Percentiles rank a stretch among this genome's conserved stretches.
phyloP scores from a whole-genome alignment of 2,888 invertebrate genomes.

The Cryptus viduatorius region DNA sequence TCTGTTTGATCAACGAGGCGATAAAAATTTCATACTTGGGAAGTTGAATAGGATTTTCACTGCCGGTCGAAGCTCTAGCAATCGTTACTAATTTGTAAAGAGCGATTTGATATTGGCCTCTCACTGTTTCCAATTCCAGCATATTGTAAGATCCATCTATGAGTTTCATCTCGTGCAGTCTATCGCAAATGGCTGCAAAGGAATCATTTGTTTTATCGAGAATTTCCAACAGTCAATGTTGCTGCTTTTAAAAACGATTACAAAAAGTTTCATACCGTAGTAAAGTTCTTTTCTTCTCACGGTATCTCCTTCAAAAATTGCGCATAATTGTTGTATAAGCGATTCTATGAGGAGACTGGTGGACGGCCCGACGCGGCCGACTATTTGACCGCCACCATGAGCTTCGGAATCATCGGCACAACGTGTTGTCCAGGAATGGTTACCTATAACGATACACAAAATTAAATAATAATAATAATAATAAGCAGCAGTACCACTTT shows the following conservation, averaged over 20 bases:
- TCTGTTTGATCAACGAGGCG: background rate
- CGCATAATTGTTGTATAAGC: conserved; percentile 89
- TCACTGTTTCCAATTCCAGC: conserved; percentile 90
- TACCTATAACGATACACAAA: conserved; percentile 67
- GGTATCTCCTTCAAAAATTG: conserved; percentile 88
- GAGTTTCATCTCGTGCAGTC: conserved; percentile 89
- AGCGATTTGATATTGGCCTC: conserved; percentile 89
- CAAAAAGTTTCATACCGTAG: conserved; percentile 82
- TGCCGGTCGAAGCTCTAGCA: conserved; percentile 85
- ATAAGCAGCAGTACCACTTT: background rate
- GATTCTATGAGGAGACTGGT: conserved; percentile 90
- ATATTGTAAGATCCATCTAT: conserved; percentile 90
- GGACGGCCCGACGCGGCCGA: conserved; percentile 86
- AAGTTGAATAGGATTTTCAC: conserved; percentile 72
- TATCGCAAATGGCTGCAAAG: conserved; percentile 88
- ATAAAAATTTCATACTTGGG: conserved; percentile 74
- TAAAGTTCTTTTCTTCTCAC: conserved; percentile 88
- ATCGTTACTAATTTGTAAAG: conserved; percentile 88
- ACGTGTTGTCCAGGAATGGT: conserved; percentile 66
- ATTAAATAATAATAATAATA: background rate
- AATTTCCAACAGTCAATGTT: background rate
- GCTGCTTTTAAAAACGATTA: background rate
- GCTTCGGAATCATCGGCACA: conserved; percentile 66
- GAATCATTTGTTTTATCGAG: background rate
- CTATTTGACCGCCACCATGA: conserved; percentile 68